Base-by-base conservation (phyloP, 1,140 invertebrate genomes). In the Tetragnatha versicolor region DNA sequence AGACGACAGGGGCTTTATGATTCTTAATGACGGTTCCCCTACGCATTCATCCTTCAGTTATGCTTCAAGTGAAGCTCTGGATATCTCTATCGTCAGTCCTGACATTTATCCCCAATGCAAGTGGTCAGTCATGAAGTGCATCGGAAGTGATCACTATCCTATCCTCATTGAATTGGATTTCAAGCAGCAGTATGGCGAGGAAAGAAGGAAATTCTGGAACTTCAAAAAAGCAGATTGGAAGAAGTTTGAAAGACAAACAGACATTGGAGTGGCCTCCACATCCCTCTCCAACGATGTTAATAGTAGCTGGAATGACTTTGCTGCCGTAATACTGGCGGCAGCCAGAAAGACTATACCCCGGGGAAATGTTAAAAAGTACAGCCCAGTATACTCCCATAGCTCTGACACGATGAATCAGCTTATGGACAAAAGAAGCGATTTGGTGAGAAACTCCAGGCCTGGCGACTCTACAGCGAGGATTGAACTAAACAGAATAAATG, bases 201-300 rank as follows among this genome's bases (percentile, higher is more conserved):
- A 3, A 37, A 17, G 2, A 25, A 63, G 39, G 27, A 63, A 63
- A 37, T 63, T 17, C 20, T 63, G 60, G 29, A 37, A 63, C 20
- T 63, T 63, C 60, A 63, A 20, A 7, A 63, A 37, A 22, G 60
- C 31, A 3, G 31, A 63, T 20, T 63, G 60, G 60, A 37, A 17
- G 7, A 33, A 7, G 5, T 63, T 37, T 37, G 39, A 25, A 63
- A 20, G 39, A 3, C 10, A 17, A 3, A 20, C 27, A 12, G 33
- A 63, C 39, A 37, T 3, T 4, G 60, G 27, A 7, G 5, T 37
- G 29, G 5, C 14, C 22, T 7, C 33, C 5, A 3, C 20, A 9
- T 17, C 60, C n/a, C 31, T 45, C 5, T 6, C 6, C 29, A 25
- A 65, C 47, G 39, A 65, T 39, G 4, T 45, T 7, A 35, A 65